Evolutionary conservation across 2,888 invertebrate genomes (phyloP), one percentile per base, ranked within the genome.

Genomic region (Temnothorax unifasciatus): DNA sequence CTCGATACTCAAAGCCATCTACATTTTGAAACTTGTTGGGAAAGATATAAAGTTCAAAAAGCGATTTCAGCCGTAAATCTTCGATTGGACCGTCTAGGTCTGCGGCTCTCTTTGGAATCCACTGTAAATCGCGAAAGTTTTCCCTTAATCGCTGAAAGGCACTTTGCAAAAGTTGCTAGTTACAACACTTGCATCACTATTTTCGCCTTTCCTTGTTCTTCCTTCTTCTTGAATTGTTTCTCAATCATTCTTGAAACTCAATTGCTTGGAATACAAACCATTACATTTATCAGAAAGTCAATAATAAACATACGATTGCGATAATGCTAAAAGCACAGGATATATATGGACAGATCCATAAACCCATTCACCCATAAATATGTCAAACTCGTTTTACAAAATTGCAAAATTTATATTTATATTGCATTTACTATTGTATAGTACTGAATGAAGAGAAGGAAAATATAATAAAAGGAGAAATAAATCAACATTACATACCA

Each of bases 71-170:
- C 82, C 82, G 87, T 90, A 86, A 87, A 89, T 90, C 90, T 87
- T 88, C 87, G 85, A 89, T 89, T 85, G 90, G 86, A 86, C 86
- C 86, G 85, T 76, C 84, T 79, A 71, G 82, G 85, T 90, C 86
- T 86, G 89, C 84, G 88, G 88, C 84, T 76, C 76, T 83, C 81
- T 76, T 73, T 85, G 85, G 85, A 90, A 88, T 89, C 87, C 86
- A 90, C 89, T 90, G 90, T 88, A 88, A 90, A 90, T 88, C 90
- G 89, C 85, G 64, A 88, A 90, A 90, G 85, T 90, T 90, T 90
- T 71, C 57, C 82, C 88, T 89, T 90, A 90, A 90, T 90, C 89
- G 90, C 61, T 88, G 90, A 90, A 88, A 90, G 86, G 90, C 86
- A 90, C 90, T 90, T 90, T 79, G 83, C 81, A 73, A 85, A 90